Evolutionary conservation across 2,797 vertebrate genomes (phyloP).

Genomic region (Anas bahamensis): DNA sequence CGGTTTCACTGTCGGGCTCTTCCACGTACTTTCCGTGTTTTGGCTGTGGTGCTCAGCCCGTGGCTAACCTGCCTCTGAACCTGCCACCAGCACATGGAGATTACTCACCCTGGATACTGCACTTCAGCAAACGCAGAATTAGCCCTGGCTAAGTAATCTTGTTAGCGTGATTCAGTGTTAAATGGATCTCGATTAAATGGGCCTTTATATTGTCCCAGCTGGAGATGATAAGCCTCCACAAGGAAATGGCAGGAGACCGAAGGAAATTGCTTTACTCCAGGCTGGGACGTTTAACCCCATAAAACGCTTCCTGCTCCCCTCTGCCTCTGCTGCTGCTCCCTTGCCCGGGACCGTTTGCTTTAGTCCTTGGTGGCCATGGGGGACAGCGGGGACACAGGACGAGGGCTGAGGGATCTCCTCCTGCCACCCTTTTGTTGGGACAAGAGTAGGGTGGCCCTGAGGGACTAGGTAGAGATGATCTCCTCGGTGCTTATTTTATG

Average conservation of each 20-base stretch:
- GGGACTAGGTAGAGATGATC: neutral
- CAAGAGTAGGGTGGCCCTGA: neutral
- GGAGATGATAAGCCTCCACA: slow-evolving; percentile 71
- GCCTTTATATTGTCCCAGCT: slow-evolving; percentile 75
- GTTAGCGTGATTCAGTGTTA: slow-evolving; percentile 76
- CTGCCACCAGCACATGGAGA: slow-evolving; percentile 45
- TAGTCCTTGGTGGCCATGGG: neutral
- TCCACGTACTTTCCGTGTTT: slow-evolving; percentile 49
- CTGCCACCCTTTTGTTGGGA: neutral
- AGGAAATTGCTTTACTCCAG: slow-evolving; percentile 74
- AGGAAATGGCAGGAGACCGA: slow-evolving; percentile 69
- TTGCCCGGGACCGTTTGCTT: neutral
- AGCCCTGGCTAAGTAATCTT: slow-evolving; percentile 69
- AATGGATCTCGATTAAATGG: slow-evolving; percentile 75
- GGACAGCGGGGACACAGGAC: neutral
- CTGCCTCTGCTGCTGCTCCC: neutral
- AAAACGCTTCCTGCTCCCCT: neutral
- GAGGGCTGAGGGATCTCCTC: neutral
- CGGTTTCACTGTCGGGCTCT: slow-evolving; percentile 28
- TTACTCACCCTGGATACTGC: slow-evolving; percentile 68
- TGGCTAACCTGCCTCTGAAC: slow-evolving; percentile 68
- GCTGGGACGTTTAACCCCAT: slow-evolving; percentile 67
- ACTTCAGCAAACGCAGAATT: slow-evolving; percentile 63
- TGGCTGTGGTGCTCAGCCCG: slow-evolving; percentile 63
- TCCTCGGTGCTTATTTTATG: neutral